Base-by-base conservation (phyloP, 2,888 invertebrate species). In the Cataglyphis rosenhaueri region DNA sequence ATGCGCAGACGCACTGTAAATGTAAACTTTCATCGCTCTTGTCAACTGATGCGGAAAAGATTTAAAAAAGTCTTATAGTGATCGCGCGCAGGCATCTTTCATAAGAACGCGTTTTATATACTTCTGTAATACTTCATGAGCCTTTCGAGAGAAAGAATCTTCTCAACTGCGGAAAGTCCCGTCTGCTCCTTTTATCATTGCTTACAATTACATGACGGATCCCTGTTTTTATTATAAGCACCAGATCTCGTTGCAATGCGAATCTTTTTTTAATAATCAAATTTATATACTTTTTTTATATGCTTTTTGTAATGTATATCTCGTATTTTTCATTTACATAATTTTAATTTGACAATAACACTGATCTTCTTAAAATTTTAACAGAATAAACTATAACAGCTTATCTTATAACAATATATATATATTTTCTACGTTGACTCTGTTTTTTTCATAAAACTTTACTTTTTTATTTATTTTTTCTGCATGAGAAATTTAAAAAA, bases 191-290 rank as follows among this genome's bases (percentile, higher is more conserved):
- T 18, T 38, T 35, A 25, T 38, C 52, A 25, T 38, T 18, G 38
- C 57, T 57, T 38, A 29, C 4, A 41, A 59, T 41, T 59, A 15
- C 41, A 73, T 41, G 59, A 59, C 59, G 59, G 59, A 59, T 59
- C 12, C 59, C 6, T 12, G n/a, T n/a, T 25, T 59, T 8, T 38
- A 41, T 73, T 73, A 59, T 12, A 12, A 73, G n/a, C 12, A 4
- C 38, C n/a, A n/a, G 25, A 25, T 25, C 25, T 38, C 21, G 55
- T 71, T 21, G 15, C 8, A 10, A 48, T n/a, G 66, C 25, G 12
- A 5, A 57, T 25, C 25, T 29, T 38, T 38, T 68, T 55, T 70
- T 21, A 29, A 21, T 15, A 70, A 55, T 21, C 21, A 35, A 48
- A 70, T 38, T 71, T 6, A 21, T 35, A 5, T 12, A 15, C 44